phyloP scores from a whole-genome alignment of 2,888 invertebrate species.

The Zaprionus lineosus region DNA sequence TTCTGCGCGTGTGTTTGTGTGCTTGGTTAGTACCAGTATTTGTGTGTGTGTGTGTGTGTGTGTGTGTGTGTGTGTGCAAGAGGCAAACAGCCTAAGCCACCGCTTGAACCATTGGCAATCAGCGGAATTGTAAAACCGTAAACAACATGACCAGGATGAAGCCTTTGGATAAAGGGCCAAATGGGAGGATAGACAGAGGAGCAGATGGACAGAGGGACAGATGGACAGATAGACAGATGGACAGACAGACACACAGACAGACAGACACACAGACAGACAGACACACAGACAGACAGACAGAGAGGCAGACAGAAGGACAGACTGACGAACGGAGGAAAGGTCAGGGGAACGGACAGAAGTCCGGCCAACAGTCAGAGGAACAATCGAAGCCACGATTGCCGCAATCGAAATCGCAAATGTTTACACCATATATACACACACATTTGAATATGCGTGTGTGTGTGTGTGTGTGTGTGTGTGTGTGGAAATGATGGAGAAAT shows the following conservation, averaged over 20 bases:
- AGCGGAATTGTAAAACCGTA: constrained; percentile 72
- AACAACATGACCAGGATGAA: constrained; percentile 48
- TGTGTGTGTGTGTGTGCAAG: constrained; percentile 21
- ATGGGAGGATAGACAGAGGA: too few species aligned
- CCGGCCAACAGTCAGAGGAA: constrained; percentile 28
- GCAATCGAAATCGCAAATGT: constrained; percentile 57
- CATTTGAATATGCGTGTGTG: not conserved
- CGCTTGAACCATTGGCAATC: constrained; percentile 62
- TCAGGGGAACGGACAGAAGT: not conserved
- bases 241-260: constrained; percentile 4
- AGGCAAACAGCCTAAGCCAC: constrained; percentile 55
- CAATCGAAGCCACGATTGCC: constrained; percentile 54
- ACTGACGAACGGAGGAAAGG: not conserved
- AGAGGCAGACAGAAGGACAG: too few species aligned
- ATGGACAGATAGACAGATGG: too few species aligned
- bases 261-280: too few species aligned
- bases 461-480: not conserved
- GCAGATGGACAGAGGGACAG: too few species aligned
- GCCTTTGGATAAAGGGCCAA: too few species aligned
- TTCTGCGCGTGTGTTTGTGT: not conserved
- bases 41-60: not conserved
- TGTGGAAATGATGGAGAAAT: constrained; percentile 43
- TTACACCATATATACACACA: constrained; percentile 16
- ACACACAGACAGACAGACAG: too few species aligned
- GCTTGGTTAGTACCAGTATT: not conserved